phyloP scores from a whole-genome alignment of 2,113 vertebrate genomes.

The Miniopterus natalensis region DNA sequence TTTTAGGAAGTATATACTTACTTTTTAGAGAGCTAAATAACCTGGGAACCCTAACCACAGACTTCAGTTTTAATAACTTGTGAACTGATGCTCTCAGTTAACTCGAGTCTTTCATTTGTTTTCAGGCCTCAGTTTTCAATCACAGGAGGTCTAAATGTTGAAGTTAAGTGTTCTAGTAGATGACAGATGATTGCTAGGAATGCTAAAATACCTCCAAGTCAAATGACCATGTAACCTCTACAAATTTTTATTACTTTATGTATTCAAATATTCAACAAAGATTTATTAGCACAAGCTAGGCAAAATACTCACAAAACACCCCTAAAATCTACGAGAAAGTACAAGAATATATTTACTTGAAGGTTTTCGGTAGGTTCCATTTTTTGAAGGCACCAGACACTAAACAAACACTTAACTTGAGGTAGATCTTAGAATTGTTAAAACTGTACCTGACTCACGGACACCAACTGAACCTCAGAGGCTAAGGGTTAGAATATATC shows the following conservation, averaged over 20 bases:
- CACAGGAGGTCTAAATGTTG: not conserved
- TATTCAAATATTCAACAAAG: not conserved
- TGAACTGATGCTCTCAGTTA: not conserved
- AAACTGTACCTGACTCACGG: not conserved
- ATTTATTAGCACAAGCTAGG: not conserved
- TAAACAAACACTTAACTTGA: not conserved
- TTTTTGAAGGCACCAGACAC: not conserved
- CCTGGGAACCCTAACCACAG: not conserved
- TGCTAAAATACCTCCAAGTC: not conserved
- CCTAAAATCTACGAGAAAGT: not conserved
- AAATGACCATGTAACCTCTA: slow-evolving; percentile 10
- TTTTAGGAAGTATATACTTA: not conserved
- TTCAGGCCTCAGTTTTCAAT: slow-evolving; percentile 40
- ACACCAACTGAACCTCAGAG: not conserved
- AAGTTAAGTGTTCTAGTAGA: not conserved
- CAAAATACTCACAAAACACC: not conserved
- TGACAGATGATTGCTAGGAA: slow-evolving; percentile 40
- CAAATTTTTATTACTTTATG: slow-evolving; percentile 51
- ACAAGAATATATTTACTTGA: not conserved
- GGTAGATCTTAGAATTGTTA: slow-evolving; percentile 8
- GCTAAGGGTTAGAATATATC: not conserved
- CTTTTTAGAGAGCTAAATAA: not conserved
- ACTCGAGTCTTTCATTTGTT: not conserved
- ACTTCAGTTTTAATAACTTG: slow-evolving; percentile 1
- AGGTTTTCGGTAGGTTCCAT: not conserved